Percentiles rank a stretch among this genome's conserved stretches.
These are phyloP conservation scores for Pterostichus madidus DNA, from an alignment of 2,888 invertebrate species.

Conservation along the genomic window DNA sequence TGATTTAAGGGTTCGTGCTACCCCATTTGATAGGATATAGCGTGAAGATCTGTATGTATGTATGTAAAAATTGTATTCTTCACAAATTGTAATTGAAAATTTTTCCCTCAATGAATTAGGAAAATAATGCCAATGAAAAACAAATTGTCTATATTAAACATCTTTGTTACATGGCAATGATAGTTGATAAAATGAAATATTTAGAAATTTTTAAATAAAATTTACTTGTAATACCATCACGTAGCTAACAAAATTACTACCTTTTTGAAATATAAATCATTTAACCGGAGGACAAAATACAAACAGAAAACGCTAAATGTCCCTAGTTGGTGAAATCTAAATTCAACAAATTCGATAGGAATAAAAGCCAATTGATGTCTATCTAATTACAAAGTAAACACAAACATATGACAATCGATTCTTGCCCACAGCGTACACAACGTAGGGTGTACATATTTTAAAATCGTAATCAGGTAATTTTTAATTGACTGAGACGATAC, in stretches of 20 bases:
- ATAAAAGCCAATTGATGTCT: slow-evolving; percentile 54
- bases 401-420: slow-evolving; percentile 47
- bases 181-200: too few relatives aligned
- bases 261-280: not conserved
- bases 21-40: too few relatives aligned
- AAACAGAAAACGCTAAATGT: not conserved
- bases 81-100: too few relatives aligned
- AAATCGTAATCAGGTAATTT: slow-evolving; percentile 48
- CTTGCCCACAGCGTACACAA: not conserved
- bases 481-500: slow-evolving; percentile 23
- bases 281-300: not conserved
- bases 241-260: not conserved
- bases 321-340: not conserved
- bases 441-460: slow-evolving; percentile 8
- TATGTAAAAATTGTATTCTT: too few relatives aligned
- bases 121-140: too few relatives aligned
- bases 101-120: too few relatives aligned
- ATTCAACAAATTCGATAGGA: slow-evolving; percentile 10
- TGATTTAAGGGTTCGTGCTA: too few relatives aligned
- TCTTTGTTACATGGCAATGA: too few relatives aligned
- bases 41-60: too few relatives aligned
- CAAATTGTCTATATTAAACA: too few relatives aligned
- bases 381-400: slow-evolving; percentile 54
- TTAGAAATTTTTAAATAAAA: too few relatives aligned
- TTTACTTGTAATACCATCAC: too few relatives aligned